Evolutionary conservation across 2,113 vertebrate genomes (phyloP).

Genomic region (Edolisoma coerulescens): DNA sequence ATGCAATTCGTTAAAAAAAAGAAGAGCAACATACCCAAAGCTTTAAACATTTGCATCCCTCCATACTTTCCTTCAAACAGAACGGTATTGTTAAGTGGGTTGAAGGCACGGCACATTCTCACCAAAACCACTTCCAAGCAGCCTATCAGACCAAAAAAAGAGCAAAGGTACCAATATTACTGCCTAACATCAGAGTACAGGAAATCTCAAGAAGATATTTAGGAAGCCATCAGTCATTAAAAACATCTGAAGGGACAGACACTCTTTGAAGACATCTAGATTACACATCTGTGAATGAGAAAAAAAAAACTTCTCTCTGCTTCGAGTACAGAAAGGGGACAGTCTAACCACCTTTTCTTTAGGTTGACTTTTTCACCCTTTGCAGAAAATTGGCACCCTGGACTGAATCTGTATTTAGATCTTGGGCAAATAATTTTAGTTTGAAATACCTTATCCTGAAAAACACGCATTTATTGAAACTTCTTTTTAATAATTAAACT

Average conservation of each 20-base stretch:
- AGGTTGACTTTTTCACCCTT: background rate
- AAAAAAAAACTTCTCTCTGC: background rate
- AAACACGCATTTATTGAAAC: background rate
- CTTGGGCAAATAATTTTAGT: background rate
- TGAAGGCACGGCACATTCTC: constrained; percentile 99
- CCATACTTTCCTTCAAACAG: constrained; percentile 99
- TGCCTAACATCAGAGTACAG: background rate
- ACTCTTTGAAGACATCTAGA: background rate
- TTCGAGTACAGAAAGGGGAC: background rate
- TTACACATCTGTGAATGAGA: background rate
- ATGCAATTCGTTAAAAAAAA: background rate
- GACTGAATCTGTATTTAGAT: background rate
- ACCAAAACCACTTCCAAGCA: constrained; percentile 98
- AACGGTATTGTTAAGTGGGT: constrained; percentile 99
- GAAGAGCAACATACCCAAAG: constrained; percentile 82
- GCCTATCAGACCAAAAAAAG: constrained; percentile 69
- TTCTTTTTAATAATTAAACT: background rate
- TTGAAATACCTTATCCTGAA: background rate
- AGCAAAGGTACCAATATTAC: background rate
- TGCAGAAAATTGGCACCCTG: background rate
- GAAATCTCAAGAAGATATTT: background rate
- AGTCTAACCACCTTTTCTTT: background rate
- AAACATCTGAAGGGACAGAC: background rate
- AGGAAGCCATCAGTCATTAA: background rate
- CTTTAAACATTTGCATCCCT: constrained; percentile 99